Evolutionary conservation across 1,140 invertebrate species (phyloP), one percentile per base, ranked within the genome.

Genomic region (Brachionus koreanus): DNA sequence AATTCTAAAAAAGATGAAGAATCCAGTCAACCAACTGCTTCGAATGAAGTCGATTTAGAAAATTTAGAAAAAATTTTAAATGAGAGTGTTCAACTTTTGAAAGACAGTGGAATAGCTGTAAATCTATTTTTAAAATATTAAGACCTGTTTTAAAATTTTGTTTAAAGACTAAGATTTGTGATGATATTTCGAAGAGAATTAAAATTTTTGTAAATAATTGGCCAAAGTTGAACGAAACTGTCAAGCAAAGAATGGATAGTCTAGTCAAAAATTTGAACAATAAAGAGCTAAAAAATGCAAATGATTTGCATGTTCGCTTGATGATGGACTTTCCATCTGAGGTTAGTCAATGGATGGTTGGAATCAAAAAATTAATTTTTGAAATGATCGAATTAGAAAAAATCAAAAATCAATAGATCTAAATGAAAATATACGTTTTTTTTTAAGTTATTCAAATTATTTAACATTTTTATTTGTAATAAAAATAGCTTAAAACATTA

Each of bases 301-400:
- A 79, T 43, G 76, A 79, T 29, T 3, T 79, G n/a, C 76, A 79
- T 61, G 33, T 79, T 61, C 35, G 39, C 12, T 43, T 79, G 29
- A 79, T 79, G 35, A 29, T 79, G 19, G 76, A 79, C 25, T 79
- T 52, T 79, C 76, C 76, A 65, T 57, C 76, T 9, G 76, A 79
- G 37, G 76, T 79, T 43, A 79, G 76, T 65, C 76, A 79, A 65
- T 79, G 76, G 76, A 79, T 79, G 76, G 76, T 79, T 9, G 76
- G 76, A 19, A 37, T 79, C 10, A 79, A 79, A 65, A 79, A 79
- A 25, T 79, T 79, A 42, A 79, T 79, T n/a, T 52, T 61, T 61
- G 76, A 79, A 25, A 23, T 79, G 57, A 79, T 74, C 25, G 69
- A 74, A 46, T 19, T 74, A n/a, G 43, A 46, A 23, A 74, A 74